phyloP scores from a whole-genome alignment of 92 coral and sea anemone genomes.

The Parazoanthus atlanticus region DNA sequence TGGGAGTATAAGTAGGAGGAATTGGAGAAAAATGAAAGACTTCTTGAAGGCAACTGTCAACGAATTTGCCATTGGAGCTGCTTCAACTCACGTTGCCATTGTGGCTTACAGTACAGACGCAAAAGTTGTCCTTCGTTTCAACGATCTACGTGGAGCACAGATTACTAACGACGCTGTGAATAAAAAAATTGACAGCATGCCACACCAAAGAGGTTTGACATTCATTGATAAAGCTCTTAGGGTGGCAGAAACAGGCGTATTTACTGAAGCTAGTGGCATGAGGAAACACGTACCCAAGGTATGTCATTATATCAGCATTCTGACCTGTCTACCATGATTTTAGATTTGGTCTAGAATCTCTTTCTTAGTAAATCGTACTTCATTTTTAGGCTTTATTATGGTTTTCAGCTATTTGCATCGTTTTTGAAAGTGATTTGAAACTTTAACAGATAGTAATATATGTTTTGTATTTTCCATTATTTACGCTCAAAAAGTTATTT shows the following conservation, averaged over 20 bases:
- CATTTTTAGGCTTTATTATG: too few relatives aligned
- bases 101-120: conserved; percentile 27
- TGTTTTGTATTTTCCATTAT: too few relatives aligned
- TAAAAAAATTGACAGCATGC: conserved; percentile 10
- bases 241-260: conserved; percentile 19
- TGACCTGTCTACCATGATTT: neutral
- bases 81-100: conserved; percentile 24
- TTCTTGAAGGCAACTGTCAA: conserved; percentile 20
- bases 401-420: too few relatives aligned
- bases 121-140: conserved; percentile 3
- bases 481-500: too few relatives aligned
- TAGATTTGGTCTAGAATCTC: too few relatives aligned
- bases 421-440: too few relatives aligned
- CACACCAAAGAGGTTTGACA: conserved; percentile 29
- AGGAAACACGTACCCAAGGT: conserved; percentile 37
- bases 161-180: conserved; percentile 22
- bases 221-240: conserved; percentile 32
- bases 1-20: conserved; percentile 28
- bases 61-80: conserved; percentile 14
- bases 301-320: neutral
- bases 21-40: conserved; percentile 28
- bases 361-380: neutral
- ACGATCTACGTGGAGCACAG: conserved; percentile 25
- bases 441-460: too few relatives aligned
- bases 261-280: conserved; percentile 29